Conservation (phyloP, 2,113 vertebrate genomes). For the pig (Sus scrofa) region DNA sequence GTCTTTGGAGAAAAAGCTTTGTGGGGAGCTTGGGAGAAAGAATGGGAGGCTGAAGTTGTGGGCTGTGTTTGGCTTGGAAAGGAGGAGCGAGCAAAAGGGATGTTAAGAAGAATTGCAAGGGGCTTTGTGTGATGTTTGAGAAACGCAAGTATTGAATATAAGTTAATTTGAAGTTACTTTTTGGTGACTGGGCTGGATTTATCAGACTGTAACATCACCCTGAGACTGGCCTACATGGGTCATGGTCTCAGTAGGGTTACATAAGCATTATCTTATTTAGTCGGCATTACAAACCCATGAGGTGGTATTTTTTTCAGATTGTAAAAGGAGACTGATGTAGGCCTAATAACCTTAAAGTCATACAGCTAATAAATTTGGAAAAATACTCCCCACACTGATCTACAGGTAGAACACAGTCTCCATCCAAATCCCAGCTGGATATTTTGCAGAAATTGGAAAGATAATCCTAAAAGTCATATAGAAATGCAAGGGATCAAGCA, state of each 20-base stretch:
- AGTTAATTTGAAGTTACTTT: constrained; percentile 31
- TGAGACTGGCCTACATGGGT: not conserved
- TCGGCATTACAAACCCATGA: not conserved
- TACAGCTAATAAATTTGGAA: not conserved
- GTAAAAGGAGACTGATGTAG: not conserved
- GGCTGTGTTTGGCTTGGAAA: not conserved
- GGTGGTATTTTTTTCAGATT: not conserved
- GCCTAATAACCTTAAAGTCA: not conserved
- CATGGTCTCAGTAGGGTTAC: not conserved
- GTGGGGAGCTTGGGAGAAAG: not conserved
- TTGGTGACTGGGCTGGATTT: not conserved
- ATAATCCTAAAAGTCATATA: constrained; percentile 13
- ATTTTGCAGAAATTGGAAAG: constrained; percentile 31
- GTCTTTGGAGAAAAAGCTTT: not conserved
- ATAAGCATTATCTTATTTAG: not conserved
- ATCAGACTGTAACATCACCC: not conserved
- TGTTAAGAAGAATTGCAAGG: not conserved
- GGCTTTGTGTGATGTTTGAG: not conserved
- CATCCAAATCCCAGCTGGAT: constrained; percentile 16
- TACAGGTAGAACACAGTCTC: not conserved
- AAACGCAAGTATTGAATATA: not conserved
- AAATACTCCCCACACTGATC: not conserved
- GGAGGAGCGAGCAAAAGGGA: not conserved
- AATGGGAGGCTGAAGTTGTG: not conserved
- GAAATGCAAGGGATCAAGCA: constrained; percentile 3